These are phyloP conservation scores for Lophotis ruficrista DNA, from an alignment of 2,113 vertebrate species.

Conservation along the genomic window DNA sequence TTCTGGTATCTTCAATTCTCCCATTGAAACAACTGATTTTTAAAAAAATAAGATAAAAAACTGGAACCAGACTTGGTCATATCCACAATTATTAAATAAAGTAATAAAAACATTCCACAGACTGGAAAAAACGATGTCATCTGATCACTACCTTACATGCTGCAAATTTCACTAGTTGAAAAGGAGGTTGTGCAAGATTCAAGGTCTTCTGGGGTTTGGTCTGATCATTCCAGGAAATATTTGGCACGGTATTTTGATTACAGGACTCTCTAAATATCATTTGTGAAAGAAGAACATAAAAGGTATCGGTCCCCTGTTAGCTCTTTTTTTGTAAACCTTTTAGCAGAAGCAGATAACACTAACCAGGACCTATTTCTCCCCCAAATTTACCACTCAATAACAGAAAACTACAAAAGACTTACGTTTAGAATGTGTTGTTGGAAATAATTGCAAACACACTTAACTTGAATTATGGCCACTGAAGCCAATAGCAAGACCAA, in stretches of 20 bases:
- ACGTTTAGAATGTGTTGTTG: background rate
- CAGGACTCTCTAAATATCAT: constrained; percentile 6
- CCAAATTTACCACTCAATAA: background rate
- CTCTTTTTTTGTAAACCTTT: background rate
- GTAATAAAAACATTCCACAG: background rate
- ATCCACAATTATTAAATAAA: background rate
- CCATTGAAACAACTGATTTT: background rate
- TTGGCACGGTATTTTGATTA: constrained; percentile 11
- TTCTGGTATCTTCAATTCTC: background rate
- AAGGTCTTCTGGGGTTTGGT: background rate
- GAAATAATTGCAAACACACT: background rate
- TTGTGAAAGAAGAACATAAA: background rate
- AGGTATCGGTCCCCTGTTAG: background rate
- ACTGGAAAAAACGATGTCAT: background rate
- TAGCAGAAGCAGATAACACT: background rate
- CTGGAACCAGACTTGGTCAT: background rate
- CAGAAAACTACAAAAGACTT: background rate
- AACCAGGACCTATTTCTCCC: background rate
- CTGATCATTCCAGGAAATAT: constrained; percentile 30
- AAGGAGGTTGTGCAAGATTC: background rate
- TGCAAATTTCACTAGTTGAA: accelerated
- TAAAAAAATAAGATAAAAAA: background rate
- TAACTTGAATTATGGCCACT: background rate
- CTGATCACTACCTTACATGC: background rate
- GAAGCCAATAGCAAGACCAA: background rate